These are phyloP conservation scores for Philaethria dido DNA, from an alignment of 2,888 invertebrate species.

Conservation along the genomic window DNA sequence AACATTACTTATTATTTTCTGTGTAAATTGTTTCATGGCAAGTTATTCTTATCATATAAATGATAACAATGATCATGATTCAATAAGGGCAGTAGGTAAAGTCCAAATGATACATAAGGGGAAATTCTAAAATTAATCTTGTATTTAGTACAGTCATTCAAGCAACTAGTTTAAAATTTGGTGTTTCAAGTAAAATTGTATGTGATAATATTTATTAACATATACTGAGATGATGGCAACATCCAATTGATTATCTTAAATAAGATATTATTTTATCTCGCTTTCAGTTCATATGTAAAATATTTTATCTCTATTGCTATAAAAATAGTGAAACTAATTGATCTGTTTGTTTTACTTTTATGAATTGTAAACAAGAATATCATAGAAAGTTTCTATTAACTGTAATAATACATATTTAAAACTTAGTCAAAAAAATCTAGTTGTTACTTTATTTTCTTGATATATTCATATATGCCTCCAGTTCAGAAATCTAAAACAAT, in stretches of 20 bases:
- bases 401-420: neutral
- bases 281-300: neutral
- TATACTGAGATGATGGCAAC: conserved; percentile 4
- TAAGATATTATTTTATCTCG: conserved; percentile 9
- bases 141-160: neutral
- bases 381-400: neutral
- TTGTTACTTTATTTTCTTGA: neutral
- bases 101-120: too few relatives aligned
- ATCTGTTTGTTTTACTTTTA: neutral
- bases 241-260: conserved; percentile 9
- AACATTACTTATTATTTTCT: too few relatives aligned
- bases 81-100: too few relatives aligned
- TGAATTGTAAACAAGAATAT: neutral
- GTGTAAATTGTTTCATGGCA: too few relatives aligned
- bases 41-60: too few relatives aligned
- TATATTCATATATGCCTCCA: neutral
- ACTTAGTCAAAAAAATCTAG: neutral
- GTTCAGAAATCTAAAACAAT: neutral
- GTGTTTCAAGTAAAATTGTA: neutral
- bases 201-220: neutral
- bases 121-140: neutral
- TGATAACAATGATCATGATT: too few relatives aligned
- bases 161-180: neutral
- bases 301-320: conserved; percentile 15
- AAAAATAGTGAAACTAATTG: neutral